Conservation (phyloP, 1,140 invertebrate genomes). For the Helicoverpa zea region DNA sequence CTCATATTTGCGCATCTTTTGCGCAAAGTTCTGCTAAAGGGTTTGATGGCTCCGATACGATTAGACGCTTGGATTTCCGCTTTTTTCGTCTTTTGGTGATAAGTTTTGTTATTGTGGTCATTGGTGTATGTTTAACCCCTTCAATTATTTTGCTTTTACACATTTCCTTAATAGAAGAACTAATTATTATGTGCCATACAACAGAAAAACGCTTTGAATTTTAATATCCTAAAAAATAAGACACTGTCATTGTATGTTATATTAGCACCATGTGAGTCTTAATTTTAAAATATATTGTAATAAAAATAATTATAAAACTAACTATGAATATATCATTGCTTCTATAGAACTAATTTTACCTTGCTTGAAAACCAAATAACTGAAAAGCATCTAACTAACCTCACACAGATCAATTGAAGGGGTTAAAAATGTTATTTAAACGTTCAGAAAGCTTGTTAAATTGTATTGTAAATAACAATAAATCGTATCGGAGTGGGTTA, state of each 20-base stretch:
- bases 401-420: not conserved
- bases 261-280: no score
- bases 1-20: not conserved
- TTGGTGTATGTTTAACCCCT: conserved; percentile 4
- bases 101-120: not conserved
- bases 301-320: not conserved
- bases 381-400: not conserved
- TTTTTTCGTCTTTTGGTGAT: conserved; percentile 2
- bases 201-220: no score
- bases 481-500: conserved; percentile 28
- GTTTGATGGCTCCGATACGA: conserved; percentile 24
- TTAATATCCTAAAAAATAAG: no score
- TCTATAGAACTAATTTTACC: not conserved
- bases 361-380: not conserved
- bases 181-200: no score
- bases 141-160: not conserved
- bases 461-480: conserved; percentile 11
- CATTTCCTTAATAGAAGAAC: no score
- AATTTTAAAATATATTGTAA: no score
- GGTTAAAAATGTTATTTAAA: not conserved
- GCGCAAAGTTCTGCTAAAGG: conserved; percentile 1
- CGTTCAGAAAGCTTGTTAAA: not conserved
- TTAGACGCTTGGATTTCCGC: not conserved
- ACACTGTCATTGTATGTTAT: no score
- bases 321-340: not conserved